Evolutionary conservation across 2,797 vertebrate genomes (phyloP), one percentile per base, ranked within the genome.

Genomic region (Silurus aristotelis): DNA sequence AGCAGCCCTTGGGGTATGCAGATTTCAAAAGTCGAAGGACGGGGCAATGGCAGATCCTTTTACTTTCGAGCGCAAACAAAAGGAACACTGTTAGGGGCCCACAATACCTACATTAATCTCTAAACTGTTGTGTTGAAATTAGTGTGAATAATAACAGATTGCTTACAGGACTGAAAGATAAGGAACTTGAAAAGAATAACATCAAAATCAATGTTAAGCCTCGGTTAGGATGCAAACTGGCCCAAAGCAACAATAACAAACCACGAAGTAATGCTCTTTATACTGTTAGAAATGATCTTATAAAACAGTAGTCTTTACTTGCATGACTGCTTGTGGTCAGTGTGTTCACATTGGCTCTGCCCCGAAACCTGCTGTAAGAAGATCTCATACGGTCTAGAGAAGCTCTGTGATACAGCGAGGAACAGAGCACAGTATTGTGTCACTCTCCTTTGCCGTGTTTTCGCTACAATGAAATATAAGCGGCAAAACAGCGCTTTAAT

Each of bases 381-480:
- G 86, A 81, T 84, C 87, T 81, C 80, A 70, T 80, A 60, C n/a
- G 83, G 73, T 84, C 84, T 89, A 66, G 58, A 10, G 83, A 83
- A 31, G 48, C 64, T 83, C 22, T 12, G 72, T 52, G 85, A 89
- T 86, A 52, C 63, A 73, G 61, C 71, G 55, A 82, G 63, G 83
- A 87, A 83, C 85, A 91, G 84, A 90, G 85, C 60, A 75, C 63
- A 31, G 85, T 85, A 89, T 83, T 89, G 84, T 91, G 84, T 84
- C 80, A 60, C 43, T 72, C 61, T 73, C 80, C 86, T 85, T 83
- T 61, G 71, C 68, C 19, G 7, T 81, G 73, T 83, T 84, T 86
- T 84, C 10, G 70, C 80, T 61, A 46, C 71, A 83, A 89, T 89
- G 76, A 91, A 87, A 89, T 87, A 86, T 86, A 86, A 84, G 80